phyloP scores from a whole-genome alignment of 2,888 invertebrate genomes.

The Clistopyga incitator region DNA sequence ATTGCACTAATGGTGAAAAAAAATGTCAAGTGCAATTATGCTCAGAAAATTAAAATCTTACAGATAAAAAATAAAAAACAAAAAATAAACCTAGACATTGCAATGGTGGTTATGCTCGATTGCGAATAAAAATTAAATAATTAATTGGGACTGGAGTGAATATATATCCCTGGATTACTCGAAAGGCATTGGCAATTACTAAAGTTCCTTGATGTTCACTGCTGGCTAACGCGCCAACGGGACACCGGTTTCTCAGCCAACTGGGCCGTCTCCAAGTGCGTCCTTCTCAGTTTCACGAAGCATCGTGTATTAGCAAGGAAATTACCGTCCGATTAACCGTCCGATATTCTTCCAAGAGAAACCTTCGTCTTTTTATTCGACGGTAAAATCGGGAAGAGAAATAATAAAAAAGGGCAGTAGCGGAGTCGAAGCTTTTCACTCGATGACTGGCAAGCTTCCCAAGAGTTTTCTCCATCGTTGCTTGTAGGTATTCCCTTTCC shows the following conservation, averaged over 20 bases:
- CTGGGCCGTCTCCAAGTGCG: conserved; percentile 80
- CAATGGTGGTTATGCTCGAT: too few species aligned
- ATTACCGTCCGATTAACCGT: conserved; percentile 80
- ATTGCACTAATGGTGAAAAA: too few species aligned
- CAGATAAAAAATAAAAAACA: too few species aligned
- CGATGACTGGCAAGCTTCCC: conserved; percentile 77
- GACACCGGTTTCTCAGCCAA: conserved; percentile 75
- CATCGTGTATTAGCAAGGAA: conserved; percentile 77
- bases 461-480: conserved; percentile 49
- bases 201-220: conserved; percentile 35
- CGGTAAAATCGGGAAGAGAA: conserved; percentile 65
- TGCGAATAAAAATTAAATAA: too few species aligned
- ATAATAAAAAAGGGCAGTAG: conserved; percentile 69
- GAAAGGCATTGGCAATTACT: conserved; percentile 24
- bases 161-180: conserved; percentile 7
- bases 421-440: conserved; percentile 50
- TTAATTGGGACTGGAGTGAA: too few species aligned
- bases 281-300: conserved; percentile 65
- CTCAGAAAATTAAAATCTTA: too few species aligned
- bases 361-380: conserved; percentile 33
- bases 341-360: conserved; percentile 68
- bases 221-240: conserved; percentile 76
- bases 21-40: too few species aligned
- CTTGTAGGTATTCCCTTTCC: neutral
- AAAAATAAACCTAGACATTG: too few species aligned